A percentile compares a stretch with the other conserved stretches of the same genome.
Conservation (phyloP, 2,797 vertebrate species). For the Tokudaia muenninki region DNA sequence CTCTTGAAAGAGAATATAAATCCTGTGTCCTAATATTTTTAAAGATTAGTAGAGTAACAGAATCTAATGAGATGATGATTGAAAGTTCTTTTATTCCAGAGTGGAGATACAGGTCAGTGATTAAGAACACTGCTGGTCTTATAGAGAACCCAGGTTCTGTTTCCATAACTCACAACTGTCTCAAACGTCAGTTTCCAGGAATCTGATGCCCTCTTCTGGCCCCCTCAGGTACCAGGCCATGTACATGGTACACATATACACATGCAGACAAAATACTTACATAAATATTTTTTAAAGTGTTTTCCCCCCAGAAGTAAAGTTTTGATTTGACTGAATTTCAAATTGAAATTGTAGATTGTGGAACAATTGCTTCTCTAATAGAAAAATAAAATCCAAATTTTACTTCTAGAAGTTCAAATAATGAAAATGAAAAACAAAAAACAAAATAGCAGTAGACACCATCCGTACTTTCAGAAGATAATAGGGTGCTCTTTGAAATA, state of each 20-base stretch:
- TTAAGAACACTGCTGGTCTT: background rate
- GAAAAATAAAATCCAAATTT: background rate
- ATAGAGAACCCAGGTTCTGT: background rate
- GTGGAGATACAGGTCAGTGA: background rate
- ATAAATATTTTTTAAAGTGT: background rate
- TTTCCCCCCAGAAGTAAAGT: background rate
- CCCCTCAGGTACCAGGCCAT: background rate
- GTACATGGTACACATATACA: background rate
- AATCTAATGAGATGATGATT: slow-evolving; percentile 17
- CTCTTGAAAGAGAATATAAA: background rate
- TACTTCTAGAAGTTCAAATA: background rate
- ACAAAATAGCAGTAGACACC: background rate
- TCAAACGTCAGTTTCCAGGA: background rate
- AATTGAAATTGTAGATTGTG: background rate
- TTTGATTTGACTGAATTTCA: background rate
- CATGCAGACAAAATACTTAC: background rate
- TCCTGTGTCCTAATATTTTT: background rate
- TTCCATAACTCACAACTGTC: background rate
- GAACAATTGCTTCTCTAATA: background rate
- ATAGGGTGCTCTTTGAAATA: background rate
- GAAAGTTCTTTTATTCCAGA: background rate
- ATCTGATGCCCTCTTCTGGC: background rate
- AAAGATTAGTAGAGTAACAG: slow-evolving; percentile 8
- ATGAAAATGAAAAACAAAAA: background rate
- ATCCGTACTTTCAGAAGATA: slow-evolving; percentile 30